phyloP scores from a whole-genome alignment of 2,888 invertebrate genomes.

The Odontothrips loti region DNA sequence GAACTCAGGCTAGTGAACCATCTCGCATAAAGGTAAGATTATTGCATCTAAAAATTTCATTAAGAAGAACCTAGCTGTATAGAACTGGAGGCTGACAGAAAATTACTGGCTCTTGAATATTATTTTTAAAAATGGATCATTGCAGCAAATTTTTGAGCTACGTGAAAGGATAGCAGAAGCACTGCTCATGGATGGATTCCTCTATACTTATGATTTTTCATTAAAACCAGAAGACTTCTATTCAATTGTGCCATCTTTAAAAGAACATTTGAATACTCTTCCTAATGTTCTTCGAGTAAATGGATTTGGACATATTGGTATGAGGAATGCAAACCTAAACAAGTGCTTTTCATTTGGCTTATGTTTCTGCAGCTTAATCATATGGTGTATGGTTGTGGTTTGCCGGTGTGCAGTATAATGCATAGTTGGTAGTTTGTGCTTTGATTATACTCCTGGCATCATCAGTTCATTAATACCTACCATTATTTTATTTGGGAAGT shows the following conservation, averaged over 20 bases:
- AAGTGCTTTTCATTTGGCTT: not conserved
- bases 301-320: slow-evolving; percentile 15
- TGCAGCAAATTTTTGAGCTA: slow-evolving; percentile 74
- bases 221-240: slow-evolving; percentile 81
- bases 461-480: too few relatives aligned
- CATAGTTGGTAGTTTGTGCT: too few relatives aligned
- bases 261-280: slow-evolving; percentile 55
- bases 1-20: slow-evolving; percentile 65
- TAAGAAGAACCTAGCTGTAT: not conserved
- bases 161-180: slow-evolving; percentile 81
- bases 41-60: not conserved
- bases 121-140: slow-evolving; percentile 33
- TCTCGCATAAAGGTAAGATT: not conserved
- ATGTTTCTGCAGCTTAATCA: not conserved
- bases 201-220: slow-evolving; percentile 94
- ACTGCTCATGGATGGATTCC: slow-evolving; percentile 73
- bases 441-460: too few relatives aligned
- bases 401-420: too few relatives aligned
- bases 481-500: too few relatives aligned
- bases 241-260: slow-evolving; percentile 69
- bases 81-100: not conserved
- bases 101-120: not conserved
- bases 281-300: not conserved
- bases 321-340: not conserved
- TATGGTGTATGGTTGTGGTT: not conserved